These are phyloP conservation scores for Branchellion lobata DNA, from an alignment of 2,888 invertebrate genomes.

Conservation along the genomic window DNA sequence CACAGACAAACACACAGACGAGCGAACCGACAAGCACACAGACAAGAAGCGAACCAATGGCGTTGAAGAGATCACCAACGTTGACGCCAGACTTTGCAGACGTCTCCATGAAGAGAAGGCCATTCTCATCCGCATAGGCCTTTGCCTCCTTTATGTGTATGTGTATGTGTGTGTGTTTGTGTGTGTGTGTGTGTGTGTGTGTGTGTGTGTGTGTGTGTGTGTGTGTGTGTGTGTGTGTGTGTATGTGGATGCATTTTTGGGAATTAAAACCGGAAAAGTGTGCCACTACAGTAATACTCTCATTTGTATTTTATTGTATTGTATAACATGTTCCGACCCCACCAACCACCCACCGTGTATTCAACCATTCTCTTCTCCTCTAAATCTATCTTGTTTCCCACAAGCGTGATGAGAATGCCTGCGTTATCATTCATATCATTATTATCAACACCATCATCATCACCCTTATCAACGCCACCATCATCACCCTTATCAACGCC, in stretches of 20 bases:
- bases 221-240: no score
- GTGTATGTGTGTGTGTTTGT: no score
- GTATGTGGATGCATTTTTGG: no score
- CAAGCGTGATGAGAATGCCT: conserved; percentile 36
- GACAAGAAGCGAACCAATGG: conserved; percentile 41
- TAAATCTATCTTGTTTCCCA: conserved; percentile 27
- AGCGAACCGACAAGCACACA: no score
- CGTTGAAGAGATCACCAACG: conserved; percentile 76
- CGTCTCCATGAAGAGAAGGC: conserved; percentile 99
- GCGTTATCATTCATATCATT: not conserved
- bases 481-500: no score
- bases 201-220: no score
- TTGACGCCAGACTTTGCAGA: conserved; percentile 99
- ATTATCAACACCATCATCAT: not conserved
- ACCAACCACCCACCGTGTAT: not conserved
- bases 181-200: no score
- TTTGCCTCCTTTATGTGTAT: conserved; percentile 80
- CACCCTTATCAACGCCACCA: not conserved
- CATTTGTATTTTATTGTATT: no score
- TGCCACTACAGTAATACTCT: no score
- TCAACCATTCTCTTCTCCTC: conserved; percentile 37
- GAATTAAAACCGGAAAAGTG: no score
- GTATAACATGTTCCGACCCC: no score
- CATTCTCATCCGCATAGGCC: conserved; percentile 98
- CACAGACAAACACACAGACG: no score